Base-by-base conservation (phyloP, 2,797 vertebrate species). In the Notolabrus celidotus region DNA sequence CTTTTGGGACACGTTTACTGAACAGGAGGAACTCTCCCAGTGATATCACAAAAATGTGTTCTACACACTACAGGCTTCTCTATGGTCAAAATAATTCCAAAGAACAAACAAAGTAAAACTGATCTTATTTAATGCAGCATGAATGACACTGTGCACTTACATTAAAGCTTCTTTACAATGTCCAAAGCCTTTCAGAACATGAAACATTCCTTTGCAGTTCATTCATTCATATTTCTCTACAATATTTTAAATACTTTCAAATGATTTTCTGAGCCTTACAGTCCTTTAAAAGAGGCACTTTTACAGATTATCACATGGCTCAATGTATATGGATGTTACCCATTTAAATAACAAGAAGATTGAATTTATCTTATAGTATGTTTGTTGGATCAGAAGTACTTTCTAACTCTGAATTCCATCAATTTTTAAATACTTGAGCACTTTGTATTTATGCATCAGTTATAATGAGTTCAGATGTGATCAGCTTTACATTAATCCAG, bases 251-350 rank as follows among this genome's bases (percentile, higher is more conserved):
- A 66, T 46, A 46, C 4, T 53, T 16, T 25, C 6, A 47, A 5
- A 54, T 56, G 34, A 0, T 6, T 2, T 25, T 2, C 43, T 59
- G 46, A 71, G 57, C 38, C 12, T 34, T 29, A 8, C 10, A 47
- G 34, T 74, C 19, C 7, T 67, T 71, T 59, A 56, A 67, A 62
- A 73, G 62, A 81, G 80, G 79, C 71, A 83, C 73, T 60, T 71
- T 25, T 45, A 7, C 17, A 56, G 53, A 61, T 43, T 0, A 46
- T 39, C 42, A 29, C 5, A 33, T 14, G 3, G 3, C 22, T 67
- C 14, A 5, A 46, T 11, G 1, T 50, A n/a, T 54, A 22, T 3
- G 2, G 12, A 46, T 25, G 29, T 45, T 19, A 17, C 27, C 16
- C 16, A 45, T 25, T 19, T 6, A 4, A 27, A 52, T 23, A 36